Conservation (phyloP, 2,113 vertebrate genomes). For the Manacus vitellinus region DNA sequence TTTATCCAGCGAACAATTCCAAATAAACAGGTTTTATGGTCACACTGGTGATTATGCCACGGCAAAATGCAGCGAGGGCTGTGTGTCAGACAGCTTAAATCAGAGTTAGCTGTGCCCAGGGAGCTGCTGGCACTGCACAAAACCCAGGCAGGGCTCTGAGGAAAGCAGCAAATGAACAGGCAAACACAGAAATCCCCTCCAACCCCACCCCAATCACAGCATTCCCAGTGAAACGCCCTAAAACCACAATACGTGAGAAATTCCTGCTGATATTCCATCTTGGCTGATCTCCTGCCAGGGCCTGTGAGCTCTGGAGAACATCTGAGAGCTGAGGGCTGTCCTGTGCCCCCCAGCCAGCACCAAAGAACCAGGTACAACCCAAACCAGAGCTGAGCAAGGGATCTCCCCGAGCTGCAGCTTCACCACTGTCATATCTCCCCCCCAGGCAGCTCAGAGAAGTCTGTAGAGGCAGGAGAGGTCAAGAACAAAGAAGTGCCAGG, state of each 20-base stretch:
- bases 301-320: not conserved
- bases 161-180: not conserved
- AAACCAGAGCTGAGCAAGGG: not conserved
- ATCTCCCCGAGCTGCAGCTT: not conserved
- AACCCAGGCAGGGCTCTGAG: not conserved
- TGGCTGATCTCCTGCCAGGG: not conserved
- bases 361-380: not conserved
- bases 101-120: not conserved
- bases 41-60: not conserved
- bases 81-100: not conserved
- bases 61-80: not conserved
- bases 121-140: not conserved
- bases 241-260: not conserved
- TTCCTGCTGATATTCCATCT: not conserved
- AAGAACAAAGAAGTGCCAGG: not conserved
- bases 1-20: not conserved
- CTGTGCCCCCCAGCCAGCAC: not conserved
- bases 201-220: not conserved
- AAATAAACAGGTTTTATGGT: not conserved
- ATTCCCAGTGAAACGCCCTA: fast-evolving
- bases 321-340: not conserved
- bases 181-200: not conserved
- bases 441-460: not conserved
- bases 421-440: not conserved
- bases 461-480: not conserved